These are phyloP conservation scores for Diplazon laetatorius DNA, from an alignment of 2,888 invertebrate genomes.

Conservation along the genomic window DNA sequence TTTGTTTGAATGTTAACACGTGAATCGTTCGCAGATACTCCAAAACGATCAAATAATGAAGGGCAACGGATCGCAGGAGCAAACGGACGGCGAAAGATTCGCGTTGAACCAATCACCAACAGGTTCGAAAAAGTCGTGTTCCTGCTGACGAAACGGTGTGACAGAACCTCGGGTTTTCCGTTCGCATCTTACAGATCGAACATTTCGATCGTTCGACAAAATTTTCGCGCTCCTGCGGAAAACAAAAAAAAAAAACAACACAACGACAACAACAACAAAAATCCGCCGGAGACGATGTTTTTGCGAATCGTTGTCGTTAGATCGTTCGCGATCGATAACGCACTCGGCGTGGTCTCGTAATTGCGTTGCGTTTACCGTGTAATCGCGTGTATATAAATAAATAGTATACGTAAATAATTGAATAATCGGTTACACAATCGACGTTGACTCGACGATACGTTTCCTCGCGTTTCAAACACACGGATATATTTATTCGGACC, in stretches of 20 bases:
- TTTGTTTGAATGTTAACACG: neutral
- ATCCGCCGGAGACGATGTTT: slow-evolving; percentile 13
- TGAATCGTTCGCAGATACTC: slow-evolving; percentile 85
- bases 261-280: neutral
- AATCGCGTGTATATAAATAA: slow-evolving; percentile 41
- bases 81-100: slow-evolving; percentile 87
- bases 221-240: neutral
- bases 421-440: slow-evolving; percentile 41
- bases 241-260: neutral
- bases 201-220: slow-evolving; percentile 17
- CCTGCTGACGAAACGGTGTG: slow-evolving; percentile 84
- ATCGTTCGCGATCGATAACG: slow-evolving; percentile 4
- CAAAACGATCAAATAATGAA: slow-evolving; percentile 90
- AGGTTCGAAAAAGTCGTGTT: slow-evolving; percentile 84
- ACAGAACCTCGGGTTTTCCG: slow-evolving; percentile 37
- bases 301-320: neutral
- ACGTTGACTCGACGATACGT: slow-evolving; percentile 27
- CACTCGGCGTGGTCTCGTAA: slow-evolving; percentile 6
- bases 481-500: slow-evolving; percentile 30
- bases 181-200: slow-evolving; percentile 41
- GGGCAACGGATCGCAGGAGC: slow-evolving; percentile 85
- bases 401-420: slow-evolving; percentile 30
- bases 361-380: slow-evolving; percentile 19
- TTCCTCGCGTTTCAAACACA: slow-evolving; percentile 11
- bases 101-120: slow-evolving; percentile 85